Conservation (phyloP, 2,888 invertebrate genomes). For the Drosophila melanosoma region DNA sequence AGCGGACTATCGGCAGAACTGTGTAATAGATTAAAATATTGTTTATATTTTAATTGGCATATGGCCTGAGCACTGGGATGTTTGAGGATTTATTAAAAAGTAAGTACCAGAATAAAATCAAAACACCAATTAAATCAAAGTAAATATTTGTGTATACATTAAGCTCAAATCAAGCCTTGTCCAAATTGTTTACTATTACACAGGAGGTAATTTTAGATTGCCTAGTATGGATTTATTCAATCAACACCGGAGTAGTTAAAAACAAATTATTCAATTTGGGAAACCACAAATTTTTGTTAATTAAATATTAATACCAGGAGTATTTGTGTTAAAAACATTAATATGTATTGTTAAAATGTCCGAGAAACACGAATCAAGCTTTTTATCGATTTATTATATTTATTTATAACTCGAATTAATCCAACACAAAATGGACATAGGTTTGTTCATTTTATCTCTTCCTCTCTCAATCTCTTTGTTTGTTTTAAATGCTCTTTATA, state of each 20-base stretch:
- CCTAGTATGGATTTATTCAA: neutral
- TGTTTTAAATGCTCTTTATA: neutral
- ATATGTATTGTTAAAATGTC: neutral
- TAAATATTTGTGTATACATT: slow-evolving; percentile 2
- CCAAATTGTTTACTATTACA: neutral
- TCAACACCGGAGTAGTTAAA: neutral
- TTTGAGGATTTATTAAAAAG: neutral
- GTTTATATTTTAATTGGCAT: neutral
- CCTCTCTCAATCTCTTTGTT: neutral
- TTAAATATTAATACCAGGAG: neutral
- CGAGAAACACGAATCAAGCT: neutral
- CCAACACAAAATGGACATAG: neutral
- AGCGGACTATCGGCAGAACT: neutral
- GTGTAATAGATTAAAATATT: neutral
- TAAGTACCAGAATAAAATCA: neutral
- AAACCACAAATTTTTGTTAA: neutral
- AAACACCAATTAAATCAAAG: neutral
- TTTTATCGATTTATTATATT: neutral
- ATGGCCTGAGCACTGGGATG: neutral
- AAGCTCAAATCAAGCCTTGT: neutral
- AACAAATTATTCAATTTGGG: accelerated
- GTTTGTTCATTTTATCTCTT: neutral
- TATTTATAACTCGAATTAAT: neutral
- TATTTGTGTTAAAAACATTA: neutral
- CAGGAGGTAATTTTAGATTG: neutral